Base-by-base conservation (phyloP, 2,888 invertebrate species). In the Melinaea menophilus region DNA sequence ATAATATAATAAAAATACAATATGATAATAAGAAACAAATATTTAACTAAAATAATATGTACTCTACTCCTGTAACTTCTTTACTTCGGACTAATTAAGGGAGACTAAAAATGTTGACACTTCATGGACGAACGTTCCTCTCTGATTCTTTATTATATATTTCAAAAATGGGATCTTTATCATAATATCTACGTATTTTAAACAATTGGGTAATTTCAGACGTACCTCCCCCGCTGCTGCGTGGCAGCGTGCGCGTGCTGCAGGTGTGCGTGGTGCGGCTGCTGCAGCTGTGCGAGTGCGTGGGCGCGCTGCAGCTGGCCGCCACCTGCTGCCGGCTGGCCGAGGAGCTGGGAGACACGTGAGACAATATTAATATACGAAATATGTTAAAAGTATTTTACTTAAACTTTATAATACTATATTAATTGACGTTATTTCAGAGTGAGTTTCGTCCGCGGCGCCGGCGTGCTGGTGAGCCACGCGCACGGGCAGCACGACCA, bases 301-400 rank as follows among this genome's bases (percentile, higher is more conserved):
- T 70, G 1, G 72, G 74, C 2, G 87, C 73, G 0, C 58, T 88
- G 58, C 88, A 87, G 46, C 65, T 88, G 13, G 84, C 88, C 0
- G 67, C 78, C 31, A 11, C 77, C 0, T 84, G 84, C 73, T 82
- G 83, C 13, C 56, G 47, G 0, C 33, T 85, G 0, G 84, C 87
- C 0, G 45, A 69, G 0, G 58, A 66, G 7, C n/a, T 79, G 0
- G 72, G 66, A 0, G 79, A 84, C 55, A 75, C 72, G 87, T 86
- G 33, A 73, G 83, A 41, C 41, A 5, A 41, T 11, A 41, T 41
- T 41, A 9, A 11, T 9, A 37, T 37, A 37, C 7, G 4, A 7
- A 37, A 5, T 37, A 37, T 7, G 4, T 37, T 74, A 3, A 3
- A 11, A 5, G 11, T 41, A 37, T 60, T 47, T 4, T 56, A 54